Conservation (phyloP, 2,888 invertebrate genomes). For the Pandemis cinnamomeana region DNA sequence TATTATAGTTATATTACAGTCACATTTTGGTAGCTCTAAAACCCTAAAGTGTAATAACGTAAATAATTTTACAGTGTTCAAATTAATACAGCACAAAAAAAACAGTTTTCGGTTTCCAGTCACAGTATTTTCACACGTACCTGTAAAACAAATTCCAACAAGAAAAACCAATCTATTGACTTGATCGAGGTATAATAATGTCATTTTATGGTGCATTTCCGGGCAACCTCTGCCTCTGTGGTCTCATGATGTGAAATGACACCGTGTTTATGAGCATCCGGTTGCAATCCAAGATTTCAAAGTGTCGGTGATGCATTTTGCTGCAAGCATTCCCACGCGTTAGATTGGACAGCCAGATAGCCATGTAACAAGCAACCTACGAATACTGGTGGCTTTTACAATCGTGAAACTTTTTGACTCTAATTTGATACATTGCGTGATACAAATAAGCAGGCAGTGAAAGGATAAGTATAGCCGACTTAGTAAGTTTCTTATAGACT, state of each 20-base stretch:
- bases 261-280: slow-evolving; percentile 17
- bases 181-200: no score
- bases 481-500: no score
- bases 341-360: neutral
- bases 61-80: no score
- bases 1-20: no score
- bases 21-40: no score
- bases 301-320: slow-evolving; percentile 16
- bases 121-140: no score
- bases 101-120: no score
- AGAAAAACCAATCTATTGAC: no score
- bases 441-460: neutral
- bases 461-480: neutral
- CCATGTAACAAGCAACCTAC: neutral
- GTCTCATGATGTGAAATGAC: slow-evolving; percentile 3
- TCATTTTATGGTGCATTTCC: neutral
- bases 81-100: no score
- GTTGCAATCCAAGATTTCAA: slow-evolving; percentile 1
- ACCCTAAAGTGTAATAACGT: no score
- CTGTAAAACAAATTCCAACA: no score
- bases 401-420: slow-evolving; percentile 11
- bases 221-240: neutral
- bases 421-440: slow-evolving; percentile 13
- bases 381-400: neutral
- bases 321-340: slow-evolving; percentile 12